A percentile compares a stretch with the other conserved stretches of the same genome.
Evolutionary conservation across 2,888 invertebrate species (phyloP).

Genomic region (Sinodicranocentrus sp.): DNA sequence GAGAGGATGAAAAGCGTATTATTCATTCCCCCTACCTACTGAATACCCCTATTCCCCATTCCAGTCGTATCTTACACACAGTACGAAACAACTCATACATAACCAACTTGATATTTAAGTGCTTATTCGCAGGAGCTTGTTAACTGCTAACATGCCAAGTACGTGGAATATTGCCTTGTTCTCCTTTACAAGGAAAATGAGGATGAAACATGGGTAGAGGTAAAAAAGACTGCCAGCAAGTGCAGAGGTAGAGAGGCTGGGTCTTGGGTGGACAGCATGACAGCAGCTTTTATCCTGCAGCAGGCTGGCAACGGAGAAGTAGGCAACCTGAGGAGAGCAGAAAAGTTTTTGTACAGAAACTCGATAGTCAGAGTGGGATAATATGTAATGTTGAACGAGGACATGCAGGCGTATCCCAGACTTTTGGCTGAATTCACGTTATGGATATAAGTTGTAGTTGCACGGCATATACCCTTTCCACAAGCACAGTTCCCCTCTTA

Average conservation of each 20-base stretch:
- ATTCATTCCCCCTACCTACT: no score
- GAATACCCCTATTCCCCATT: no score
- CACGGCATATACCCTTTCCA: constrained; percentile 53
- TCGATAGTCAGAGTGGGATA: no score
- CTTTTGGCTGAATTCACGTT: not conserved
- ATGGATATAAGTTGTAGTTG: not conserved
- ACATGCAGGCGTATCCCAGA: constrained; percentile 15
- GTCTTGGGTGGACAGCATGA: not conserved
- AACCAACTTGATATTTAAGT: no score
- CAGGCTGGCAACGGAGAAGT: no score
- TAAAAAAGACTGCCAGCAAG: not conserved
- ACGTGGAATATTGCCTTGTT: constrained; percentile 39
- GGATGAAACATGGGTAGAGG: constrained; percentile 7
- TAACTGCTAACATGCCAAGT: no score
- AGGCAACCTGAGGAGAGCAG: no score
- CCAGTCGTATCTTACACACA: no score
- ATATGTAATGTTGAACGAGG: constrained; percentile 17
- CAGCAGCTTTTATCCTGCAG: not conserved
- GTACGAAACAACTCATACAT: no score
- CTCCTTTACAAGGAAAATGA: constrained; percentile 23
- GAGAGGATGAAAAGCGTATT: no score
- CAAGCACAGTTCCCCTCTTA: constrained; percentile 39
- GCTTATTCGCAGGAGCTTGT: no score
- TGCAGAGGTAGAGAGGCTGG: not conserved
- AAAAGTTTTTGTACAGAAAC: no score